Conservation (phyloP, 2,888 invertebrate species). For the Oscheius sp. region DNA sequence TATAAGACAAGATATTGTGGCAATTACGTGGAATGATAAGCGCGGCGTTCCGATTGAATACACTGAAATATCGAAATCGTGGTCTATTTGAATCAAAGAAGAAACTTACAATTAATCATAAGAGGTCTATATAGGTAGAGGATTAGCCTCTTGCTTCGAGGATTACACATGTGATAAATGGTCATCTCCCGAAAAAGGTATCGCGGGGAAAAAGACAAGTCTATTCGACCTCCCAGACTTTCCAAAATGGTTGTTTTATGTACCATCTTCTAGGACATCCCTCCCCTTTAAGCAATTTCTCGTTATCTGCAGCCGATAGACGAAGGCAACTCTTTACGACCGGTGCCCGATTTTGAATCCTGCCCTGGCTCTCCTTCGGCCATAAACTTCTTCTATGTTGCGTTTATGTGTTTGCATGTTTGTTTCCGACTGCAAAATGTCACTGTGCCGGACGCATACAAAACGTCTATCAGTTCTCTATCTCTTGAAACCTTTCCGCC, state of each 20-base stretch:
- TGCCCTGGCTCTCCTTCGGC: conserved; percentile 2
- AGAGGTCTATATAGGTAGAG: no score
- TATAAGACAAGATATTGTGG: neutral
- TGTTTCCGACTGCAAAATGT: conserved; percentile 28
- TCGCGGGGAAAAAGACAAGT: no score
- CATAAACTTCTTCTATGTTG: conserved; percentile 27
- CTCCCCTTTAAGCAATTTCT: neutral
- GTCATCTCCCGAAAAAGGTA: no score
- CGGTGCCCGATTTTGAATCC: conserved; percentile 15
- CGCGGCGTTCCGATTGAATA: no score
- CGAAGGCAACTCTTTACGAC: conserved; percentile 37
- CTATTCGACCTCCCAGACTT: conserved; percentile 25
- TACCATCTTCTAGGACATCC: conserved; percentile 15
- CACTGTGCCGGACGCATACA: no score
- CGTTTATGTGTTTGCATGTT: conserved; percentile 32
- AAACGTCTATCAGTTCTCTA: neutral
- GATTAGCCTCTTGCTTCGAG: no score
- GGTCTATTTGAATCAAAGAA: no score
- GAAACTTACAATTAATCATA: no score
- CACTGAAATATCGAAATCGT: no score
- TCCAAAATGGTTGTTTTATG: conserved; percentile 29
- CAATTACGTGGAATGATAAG: no score
- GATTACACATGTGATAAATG: no score
- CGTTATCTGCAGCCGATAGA: conserved; percentile 31
- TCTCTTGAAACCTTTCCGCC: neutral